Evolutionary conservation across 2,888 invertebrate genomes (phyloP).

Genomic region (Pachycephus smyrnensis): DNA sequence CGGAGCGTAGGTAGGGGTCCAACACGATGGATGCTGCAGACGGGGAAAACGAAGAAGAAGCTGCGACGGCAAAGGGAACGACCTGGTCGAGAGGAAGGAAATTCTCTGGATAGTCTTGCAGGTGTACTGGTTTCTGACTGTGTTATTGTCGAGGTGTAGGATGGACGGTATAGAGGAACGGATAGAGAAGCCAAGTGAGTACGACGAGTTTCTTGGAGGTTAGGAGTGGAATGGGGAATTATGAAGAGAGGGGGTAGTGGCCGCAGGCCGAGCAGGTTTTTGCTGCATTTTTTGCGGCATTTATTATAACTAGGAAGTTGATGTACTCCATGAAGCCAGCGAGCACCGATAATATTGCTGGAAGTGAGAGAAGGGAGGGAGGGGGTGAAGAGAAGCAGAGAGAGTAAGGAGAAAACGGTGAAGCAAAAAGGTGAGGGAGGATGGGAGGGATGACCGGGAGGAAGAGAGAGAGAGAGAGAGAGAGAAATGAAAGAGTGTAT

Average conservation of each 20-base stretch:
- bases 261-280: constrained; percentile 65
- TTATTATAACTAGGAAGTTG: constrained; percentile 43
- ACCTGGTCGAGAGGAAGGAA: not conserved
- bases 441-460: constrained; percentile 16
- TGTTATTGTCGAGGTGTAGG: not conserved
- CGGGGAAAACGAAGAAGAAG: not conserved
- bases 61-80: not conserved
- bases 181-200: constrained; percentile 25
- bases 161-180: constrained; percentile 18
- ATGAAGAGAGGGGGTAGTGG: constrained; percentile 41
- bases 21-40: not conserved
- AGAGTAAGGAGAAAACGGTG: constrained; percentile 22
- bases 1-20: not conserved
- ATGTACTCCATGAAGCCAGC: constrained; percentile 40
- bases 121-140: not conserved
- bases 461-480: constrained; percentile 19
- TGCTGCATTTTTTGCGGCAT: constrained; percentile 50
- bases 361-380: constrained; percentile 15
- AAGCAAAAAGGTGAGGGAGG: not conserved
- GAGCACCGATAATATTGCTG: constrained; percentile 30
- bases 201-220: constrained; percentile 7
- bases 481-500: constrained; percentile 17
- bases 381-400: constrained; percentile 12
- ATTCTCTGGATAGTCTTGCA: not conserved
- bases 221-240: constrained; percentile 34